Conservation (phyloP, 2,888 invertebrate species). For the Liposcelis brunnea region DNA sequence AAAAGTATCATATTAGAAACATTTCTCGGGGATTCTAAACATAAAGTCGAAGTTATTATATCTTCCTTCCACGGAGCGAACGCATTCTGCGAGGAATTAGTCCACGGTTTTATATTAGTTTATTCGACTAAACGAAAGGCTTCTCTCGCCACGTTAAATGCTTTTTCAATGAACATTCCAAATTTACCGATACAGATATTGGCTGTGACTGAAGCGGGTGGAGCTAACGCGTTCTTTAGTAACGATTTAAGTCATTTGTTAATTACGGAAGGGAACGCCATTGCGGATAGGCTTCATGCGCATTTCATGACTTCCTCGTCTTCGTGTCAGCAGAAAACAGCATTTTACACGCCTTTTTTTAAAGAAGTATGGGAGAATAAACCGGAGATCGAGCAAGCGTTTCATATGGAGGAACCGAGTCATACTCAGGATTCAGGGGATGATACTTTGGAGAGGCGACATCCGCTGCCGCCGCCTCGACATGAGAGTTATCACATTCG, state of each 20-base stretch:
- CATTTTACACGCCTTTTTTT: conserved; percentile 89
- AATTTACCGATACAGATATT: conserved; percentile 87
- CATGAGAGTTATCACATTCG: conserved; percentile 64
- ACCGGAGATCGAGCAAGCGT: conserved; percentile 84
- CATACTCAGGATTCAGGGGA: conserved; percentile 46
- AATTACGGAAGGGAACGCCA: conserved; percentile 82
- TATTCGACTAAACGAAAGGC: conserved; percentile 91
- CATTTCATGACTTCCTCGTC: conserved; percentile 84
- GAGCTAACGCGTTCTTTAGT: conserved; percentile 76
- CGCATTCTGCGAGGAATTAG: conserved; percentile 77
- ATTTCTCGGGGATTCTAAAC: conserved; percentile 76
- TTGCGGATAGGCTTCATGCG: conserved; percentile 75
- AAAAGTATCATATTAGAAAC: conserved; percentile 81
- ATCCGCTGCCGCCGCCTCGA: conserved; percentile 49
- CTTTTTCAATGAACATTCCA: conserved; percentile 84
- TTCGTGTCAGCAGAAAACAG: conserved; percentile 73
- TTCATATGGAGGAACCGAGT: conserved; percentile 63
- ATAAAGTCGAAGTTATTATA: conserved; percentile 78
- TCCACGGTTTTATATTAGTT: conserved; percentile 88
- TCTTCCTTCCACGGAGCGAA: conserved; percentile 90
- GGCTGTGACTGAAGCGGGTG: conserved; percentile 79
- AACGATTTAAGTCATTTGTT: conserved; percentile 77
- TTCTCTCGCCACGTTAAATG: conserved; percentile 77
- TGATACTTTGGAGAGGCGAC: conserved; percentile 44
- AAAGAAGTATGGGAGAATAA: conserved; percentile 94